Conservation (phyloP, 2,797 vertebrate genomes). For the Cyclopterus lumpus region DNA sequence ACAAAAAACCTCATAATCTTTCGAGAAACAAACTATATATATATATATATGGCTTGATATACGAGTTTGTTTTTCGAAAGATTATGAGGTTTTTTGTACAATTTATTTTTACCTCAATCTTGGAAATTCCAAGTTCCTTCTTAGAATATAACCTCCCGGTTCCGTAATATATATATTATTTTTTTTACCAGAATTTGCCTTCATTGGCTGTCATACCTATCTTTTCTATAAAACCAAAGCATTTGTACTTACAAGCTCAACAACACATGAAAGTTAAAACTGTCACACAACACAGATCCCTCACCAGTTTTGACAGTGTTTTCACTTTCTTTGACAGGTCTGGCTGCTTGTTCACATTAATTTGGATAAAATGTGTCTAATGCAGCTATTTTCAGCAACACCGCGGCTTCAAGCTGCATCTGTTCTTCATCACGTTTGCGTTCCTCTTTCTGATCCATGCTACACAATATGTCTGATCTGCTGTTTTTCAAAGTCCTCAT, state of each 20-base stretch:
- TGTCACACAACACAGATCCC: constrained; percentile 12
- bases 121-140: background rate
- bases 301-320: constrained; percentile 43
- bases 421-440: constrained; percentile 22
- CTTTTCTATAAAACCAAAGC: background rate
- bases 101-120: background rate
- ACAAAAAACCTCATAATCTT: no score
- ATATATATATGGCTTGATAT: no score
- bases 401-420: constrained; percentile 38
- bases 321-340: constrained; percentile 69
- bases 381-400: constrained; percentile 65
- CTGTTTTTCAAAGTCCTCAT: constrained; percentile 27
- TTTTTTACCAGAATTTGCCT: background rate
- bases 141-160: background rate
- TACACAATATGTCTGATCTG: constrained; percentile 45
- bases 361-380: constrained; percentile 61
- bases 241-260: constrained; percentile 15
- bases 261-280: constrained; percentile 13
- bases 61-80: no score
- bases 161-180: background rate
- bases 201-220: background rate
- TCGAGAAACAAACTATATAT: no score
- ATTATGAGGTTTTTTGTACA: background rate
- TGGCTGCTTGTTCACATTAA: constrained; percentile 59
- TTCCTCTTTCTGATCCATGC: constrained; percentile 17